Evolutionary conservation across 2,113 vertebrate species (phyloP).

Genomic region (Craseonycteris thonglongyai): DNA sequence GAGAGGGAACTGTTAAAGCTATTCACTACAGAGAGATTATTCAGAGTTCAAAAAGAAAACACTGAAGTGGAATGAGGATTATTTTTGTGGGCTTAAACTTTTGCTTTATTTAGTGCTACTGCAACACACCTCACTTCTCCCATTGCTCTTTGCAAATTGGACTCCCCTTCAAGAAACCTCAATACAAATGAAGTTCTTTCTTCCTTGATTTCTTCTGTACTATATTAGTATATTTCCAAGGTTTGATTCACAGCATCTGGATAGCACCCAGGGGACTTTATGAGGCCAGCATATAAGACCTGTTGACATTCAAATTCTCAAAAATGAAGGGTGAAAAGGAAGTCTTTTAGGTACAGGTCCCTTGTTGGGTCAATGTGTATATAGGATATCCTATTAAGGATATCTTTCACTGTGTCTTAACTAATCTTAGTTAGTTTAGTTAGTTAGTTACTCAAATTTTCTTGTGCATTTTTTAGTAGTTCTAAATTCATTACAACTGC

Average conservation of each 20-base stretch:
- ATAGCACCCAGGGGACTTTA: not conserved
- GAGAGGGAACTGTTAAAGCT: not conserved
- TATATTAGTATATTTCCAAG: not conserved
- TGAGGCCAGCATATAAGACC: not conserved
- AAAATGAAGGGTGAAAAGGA: not conserved
- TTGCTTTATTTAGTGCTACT: not conserved
- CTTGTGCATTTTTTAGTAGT: not conserved
- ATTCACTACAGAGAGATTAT: not conserved
- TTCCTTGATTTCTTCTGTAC: not conserved
- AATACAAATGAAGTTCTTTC: not conserved
- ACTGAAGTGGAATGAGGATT: not conserved
- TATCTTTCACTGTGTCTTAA: not conserved
- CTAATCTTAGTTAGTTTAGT: not conserved
- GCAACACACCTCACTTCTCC: not conserved
- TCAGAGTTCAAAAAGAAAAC: not conserved
- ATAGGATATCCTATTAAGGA: not conserved
- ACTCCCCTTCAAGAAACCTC: not conserved
- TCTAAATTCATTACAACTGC: not conserved
- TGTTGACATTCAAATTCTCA: not conserved
- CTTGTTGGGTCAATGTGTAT: not conserved
- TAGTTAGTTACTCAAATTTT: not conserved
- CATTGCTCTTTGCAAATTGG: not conserved
- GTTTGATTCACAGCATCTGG: not conserved
- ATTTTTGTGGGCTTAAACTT: not conserved
- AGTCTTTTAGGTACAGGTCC: not conserved